Evolutionary conservation across 2,888 invertebrate species (phyloP).

Genomic region (Sturmia bella): DNA sequence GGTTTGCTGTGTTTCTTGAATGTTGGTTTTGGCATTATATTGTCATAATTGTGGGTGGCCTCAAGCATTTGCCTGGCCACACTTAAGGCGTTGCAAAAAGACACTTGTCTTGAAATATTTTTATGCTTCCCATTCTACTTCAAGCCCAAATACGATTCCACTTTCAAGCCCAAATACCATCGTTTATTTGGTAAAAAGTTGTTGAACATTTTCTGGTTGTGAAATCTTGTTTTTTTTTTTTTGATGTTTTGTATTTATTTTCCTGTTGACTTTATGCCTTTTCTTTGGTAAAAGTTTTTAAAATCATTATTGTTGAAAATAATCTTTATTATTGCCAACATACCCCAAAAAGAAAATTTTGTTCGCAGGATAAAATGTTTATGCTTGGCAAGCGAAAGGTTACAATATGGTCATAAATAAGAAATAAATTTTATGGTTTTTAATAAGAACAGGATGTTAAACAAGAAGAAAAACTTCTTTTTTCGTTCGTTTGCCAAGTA

Average conservation of each 20-base stretch:
- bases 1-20: slow-evolving; percentile 5
- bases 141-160: background rate
- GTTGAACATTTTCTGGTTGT: slow-evolving; percentile 43
- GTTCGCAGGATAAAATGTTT: slow-evolving; percentile 44
- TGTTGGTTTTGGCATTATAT: slow-evolving; percentile 52
- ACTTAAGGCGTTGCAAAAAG: slow-evolving; percentile 72
- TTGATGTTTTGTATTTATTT: slow-evolving; percentile 17
- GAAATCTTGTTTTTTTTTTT: slow-evolving; percentile 49
- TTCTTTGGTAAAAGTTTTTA: slow-evolving; percentile 50
- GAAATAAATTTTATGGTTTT: slow-evolving; percentile 69
- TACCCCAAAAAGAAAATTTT: slow-evolving; percentile 4
- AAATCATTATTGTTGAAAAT: slow-evolving; percentile 60
- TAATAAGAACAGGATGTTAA: slow-evolving; percentile 64
- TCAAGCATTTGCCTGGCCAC: slow-evolving; percentile 71
- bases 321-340: slow-evolving; percentile 60
- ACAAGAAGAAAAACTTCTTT: slow-evolving; percentile 55
- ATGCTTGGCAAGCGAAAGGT: slow-evolving; percentile 53
- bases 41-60: slow-evolving; percentile 72
- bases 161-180: slow-evolving; percentile 6
- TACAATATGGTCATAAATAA: slow-evolving; percentile 69
- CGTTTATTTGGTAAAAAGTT: slow-evolving; percentile 31
- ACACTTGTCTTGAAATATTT: slow-evolving; percentile 71
- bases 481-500: slow-evolving; percentile 30
- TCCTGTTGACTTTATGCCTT: slow-evolving; percentile 44
- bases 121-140: slow-evolving; percentile 14